Percentiles rank a stretch among this genome's conserved stretches.
Evolutionary conservation across 2,113 vertebrate genomes (phyloP).

Genomic region (Aleadryas rufinucha): DNA sequence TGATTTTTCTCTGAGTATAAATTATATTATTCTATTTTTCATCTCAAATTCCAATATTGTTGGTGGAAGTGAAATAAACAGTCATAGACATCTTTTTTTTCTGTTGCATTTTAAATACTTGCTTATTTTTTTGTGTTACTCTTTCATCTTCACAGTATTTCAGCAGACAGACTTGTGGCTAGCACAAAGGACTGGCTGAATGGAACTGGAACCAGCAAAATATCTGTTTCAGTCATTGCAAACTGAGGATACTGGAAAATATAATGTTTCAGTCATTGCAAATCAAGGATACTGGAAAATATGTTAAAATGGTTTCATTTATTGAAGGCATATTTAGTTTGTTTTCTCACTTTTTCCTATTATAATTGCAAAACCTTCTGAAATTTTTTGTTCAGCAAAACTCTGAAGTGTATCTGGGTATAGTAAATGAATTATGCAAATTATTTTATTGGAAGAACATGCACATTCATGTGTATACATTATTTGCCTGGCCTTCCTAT

Average conservation of each 20-base stretch:
- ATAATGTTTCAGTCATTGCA: background rate
- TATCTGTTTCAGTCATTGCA: constrained; percentile 27
- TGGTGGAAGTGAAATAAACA: background rate
- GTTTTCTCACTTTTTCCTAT: background rate
- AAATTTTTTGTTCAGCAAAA: background rate
- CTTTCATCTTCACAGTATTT: background rate
- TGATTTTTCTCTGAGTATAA: background rate
- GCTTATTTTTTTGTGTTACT: background rate
- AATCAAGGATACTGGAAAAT: constrained; percentile 1
- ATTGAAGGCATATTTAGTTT: background rate
- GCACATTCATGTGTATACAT: background rate
- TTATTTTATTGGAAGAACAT: background rate
- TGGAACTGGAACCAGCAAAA: background rate
- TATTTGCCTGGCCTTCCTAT: background rate
- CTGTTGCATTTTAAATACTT: background rate
- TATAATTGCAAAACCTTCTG: background rate
- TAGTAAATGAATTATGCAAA: background rate
- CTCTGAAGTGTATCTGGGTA: background rate
- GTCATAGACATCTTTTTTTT: accelerated
- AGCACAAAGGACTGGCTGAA: background rate
- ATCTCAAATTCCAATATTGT: background rate
- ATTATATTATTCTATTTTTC: background rate
- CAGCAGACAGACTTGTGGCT: background rate
- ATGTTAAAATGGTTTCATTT: background rate
- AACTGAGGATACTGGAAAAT: constrained; percentile 4